Base-by-base conservation (phyloP, 1,140 invertebrate species). In the Pinna nobilis region DNA sequence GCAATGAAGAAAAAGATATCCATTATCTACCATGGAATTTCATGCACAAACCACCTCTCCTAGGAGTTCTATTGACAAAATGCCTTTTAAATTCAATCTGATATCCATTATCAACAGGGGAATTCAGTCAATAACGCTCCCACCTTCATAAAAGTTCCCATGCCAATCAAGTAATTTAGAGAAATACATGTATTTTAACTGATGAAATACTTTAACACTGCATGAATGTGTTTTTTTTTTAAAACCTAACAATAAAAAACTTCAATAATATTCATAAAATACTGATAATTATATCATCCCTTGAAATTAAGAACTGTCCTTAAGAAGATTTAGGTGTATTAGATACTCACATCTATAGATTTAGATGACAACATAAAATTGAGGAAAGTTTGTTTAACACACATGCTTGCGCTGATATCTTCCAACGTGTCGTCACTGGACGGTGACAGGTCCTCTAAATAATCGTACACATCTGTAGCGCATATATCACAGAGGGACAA, bases 401-500 rank as follows among this genome's bases (percentile, higher is more conserved):
- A 70, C 18, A 81, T n/a, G 57, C 39, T 80, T 9, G 76, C 70
- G 50, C 73, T 61, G 4, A 64, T 79, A 53, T 81, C 77, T 32
- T 85, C 80, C 15, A 81, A 47, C 1, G 68, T 78, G 32, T 79
- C 71, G 44, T 75, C 74, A 59, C 80, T 81, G 47, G 68, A 67
- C 30, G 82, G 77, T 4, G 82, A 81, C 32, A 79, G 41, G 50
- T 83, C 82, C 49, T 84, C 78, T 32, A 78, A 68, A 33, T 77
- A 80, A 51, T 83, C 79, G 47, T 80, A 78, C 53, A 79, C 60
- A 9, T 82, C 77, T 15, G 77, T 75, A 1, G 75, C 63, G 1
- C 79, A 53, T 3, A 81, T 74, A 60, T 84, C 79, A 78, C 82
- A 87, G 64, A 85, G 65, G 1, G 82, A 72, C n/a, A 84, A 51